These are phyloP conservation scores for Polyergus mexicanus DNA, from an alignment of 1,140 invertebrate genomes.

Conservation along the genomic window DNA sequence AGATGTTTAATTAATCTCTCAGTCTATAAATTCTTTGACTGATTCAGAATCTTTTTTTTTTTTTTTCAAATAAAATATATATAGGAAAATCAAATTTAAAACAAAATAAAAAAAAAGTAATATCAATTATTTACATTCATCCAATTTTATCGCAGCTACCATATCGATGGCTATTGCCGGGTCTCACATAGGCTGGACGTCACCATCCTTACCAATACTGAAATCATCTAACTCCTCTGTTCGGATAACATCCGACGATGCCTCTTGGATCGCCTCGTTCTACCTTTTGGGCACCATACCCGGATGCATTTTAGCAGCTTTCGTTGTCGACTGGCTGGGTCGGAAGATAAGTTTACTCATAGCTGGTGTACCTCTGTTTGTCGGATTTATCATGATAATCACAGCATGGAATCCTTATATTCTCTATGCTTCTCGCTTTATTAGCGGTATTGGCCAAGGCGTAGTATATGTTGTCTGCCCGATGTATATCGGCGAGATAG, in stretches of 20 bases:
- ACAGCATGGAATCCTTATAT: conserved; percentile 77
- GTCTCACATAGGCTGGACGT: conserved; percentile 87
- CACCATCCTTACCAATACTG: conserved; percentile 85
- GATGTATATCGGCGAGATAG: conserved; percentile 91
- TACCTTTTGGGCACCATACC: conserved; percentile 86
- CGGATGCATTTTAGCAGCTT: conserved; percentile 85
- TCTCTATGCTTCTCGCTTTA: conserved; percentile 86
- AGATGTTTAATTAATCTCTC: not conserved
- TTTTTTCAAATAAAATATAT: not conserved
- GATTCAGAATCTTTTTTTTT: not conserved
- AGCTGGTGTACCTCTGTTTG: conserved; percentile 84
- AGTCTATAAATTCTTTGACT: not conserved
- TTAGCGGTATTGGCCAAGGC: conserved; percentile 87
- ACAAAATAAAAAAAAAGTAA: not conserved
- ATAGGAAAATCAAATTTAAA: not conserved
- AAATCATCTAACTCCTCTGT: conserved; percentile 79
- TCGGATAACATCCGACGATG: conserved; percentile 82
- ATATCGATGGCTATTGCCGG: conserved; percentile 82
- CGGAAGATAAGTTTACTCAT: conserved; percentile 85
- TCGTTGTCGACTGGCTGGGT: conserved; percentile 88
- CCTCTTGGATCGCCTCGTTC: conserved; percentile 87
- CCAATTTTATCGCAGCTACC: conserved; percentile 77
- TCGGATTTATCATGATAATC: conserved; percentile 86
- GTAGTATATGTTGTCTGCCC: conserved; percentile 87
- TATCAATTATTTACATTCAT: not conserved